A percentile compares a stretch with the other conserved stretches of the same genome.
Conservation (phyloP, 2,797 vertebrate species). For the Meda fulgida region DNA sequence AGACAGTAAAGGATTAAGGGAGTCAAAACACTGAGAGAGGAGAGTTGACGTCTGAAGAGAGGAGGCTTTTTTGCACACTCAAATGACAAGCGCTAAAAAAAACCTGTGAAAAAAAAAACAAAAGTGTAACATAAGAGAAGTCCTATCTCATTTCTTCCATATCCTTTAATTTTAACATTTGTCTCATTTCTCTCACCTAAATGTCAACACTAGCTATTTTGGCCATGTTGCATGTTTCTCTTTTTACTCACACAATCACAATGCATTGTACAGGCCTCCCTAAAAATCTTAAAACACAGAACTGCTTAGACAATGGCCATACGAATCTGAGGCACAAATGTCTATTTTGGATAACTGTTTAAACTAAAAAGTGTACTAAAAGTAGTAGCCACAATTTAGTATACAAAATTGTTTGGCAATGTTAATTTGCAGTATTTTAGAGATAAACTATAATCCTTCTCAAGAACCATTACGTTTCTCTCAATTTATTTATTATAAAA, state of each 20-base stretch:
- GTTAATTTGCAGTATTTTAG: too few relatives aligned
- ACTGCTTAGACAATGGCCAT: not conserved
- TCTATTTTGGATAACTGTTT: not conserved
- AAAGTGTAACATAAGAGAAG: not conserved
- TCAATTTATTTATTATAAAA: too few relatives aligned
- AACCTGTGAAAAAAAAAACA: slow-evolving; percentile 13
- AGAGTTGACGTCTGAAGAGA: not conserved
- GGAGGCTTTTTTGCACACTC: slow-evolving; percentile 23
- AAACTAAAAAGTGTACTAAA: not conserved
- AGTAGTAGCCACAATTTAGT: not conserved
- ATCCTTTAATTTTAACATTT: not conserved
- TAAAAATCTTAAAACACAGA: not conserved
- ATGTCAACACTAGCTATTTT: not conserved
- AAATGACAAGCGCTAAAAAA: slow-evolving; percentile 55
- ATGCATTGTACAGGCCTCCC: not conserved
- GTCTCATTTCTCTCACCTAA: not conserved
- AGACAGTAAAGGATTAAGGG: too few relatives aligned
- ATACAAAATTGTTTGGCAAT: too few relatives aligned
- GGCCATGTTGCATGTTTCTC: not conserved
- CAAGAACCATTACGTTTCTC: too few relatives aligned
- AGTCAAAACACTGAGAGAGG: not conserved
- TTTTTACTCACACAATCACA: not conserved
- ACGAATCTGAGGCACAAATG: not conserved
- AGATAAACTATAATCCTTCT: too few relatives aligned
- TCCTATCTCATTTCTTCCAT: not conserved